A percentile compares a stretch with the other conserved stretches of the same genome.
These are phyloP conservation scores for Myxocyprinus asiaticus DNA, from an alignment of 2,113 vertebrate species.

Conservation along the genomic window DNA sequence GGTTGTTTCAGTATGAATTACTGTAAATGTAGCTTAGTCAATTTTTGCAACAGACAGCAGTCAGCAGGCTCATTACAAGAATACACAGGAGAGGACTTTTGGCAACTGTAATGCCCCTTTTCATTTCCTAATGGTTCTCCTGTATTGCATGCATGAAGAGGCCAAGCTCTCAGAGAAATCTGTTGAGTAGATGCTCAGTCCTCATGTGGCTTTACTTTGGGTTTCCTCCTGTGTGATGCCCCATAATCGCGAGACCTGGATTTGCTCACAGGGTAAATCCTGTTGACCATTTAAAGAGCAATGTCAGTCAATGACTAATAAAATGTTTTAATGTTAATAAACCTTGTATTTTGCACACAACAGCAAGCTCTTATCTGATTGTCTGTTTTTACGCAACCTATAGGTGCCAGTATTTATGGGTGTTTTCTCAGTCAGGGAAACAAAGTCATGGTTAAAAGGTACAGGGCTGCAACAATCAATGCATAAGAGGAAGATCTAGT, in stretches of 20 bases:
- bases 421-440: too few species aligned
- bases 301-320: neutral
- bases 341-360: too few species aligned
- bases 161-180: neutral
- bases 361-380: too few species aligned
- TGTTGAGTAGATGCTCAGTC: slow-evolving; percentile 62
- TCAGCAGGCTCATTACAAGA: slow-evolving; percentile 7
- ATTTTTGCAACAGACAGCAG: slow-evolving; percentile 10
- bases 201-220: slow-evolving; percentile 72
- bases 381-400: too few species aligned
- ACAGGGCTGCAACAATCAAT: too few species aligned
- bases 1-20: neutral
- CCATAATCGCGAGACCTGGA: slow-evolving; percentile 86
- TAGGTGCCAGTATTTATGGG: too few species aligned
- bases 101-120: slow-evolving; percentile 10
- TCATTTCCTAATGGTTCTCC: neutral
- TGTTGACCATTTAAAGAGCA: slow-evolving; percentile 55
- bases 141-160: slow-evolving; percentile 41
- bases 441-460: too few species aligned
- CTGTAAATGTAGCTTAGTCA: slow-evolving; percentile 14
- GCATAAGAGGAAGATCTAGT: too few species aligned
- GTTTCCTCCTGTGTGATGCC: slow-evolving; percentile 82
- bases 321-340: neutral
- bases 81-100: neutral
- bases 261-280: slow-evolving; percentile 85